Evolutionary conservation across 2,797 vertebrate species (phyloP).

Genomic region (Brachyrhaphis roseni): DNA sequence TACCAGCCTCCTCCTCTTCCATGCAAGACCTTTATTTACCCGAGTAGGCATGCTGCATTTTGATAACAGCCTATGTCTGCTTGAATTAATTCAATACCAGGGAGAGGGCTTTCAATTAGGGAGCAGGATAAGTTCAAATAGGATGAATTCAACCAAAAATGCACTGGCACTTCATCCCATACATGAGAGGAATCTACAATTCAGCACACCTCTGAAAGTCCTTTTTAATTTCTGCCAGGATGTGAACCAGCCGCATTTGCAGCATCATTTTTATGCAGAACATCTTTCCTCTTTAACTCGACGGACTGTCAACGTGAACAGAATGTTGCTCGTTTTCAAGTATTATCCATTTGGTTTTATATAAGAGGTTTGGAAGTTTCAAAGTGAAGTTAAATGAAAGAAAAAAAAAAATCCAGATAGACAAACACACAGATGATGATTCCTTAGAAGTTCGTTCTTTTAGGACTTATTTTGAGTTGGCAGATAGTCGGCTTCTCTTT

Average conservation of each 20-base stretch:
- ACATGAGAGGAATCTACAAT: conserved; percentile 42
- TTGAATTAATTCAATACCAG: conserved; percentile 79
- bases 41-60: conserved; percentile 83
- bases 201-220: conserved; percentile 4
- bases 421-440: neutral
- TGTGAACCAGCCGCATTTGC: conserved; percentile 6
- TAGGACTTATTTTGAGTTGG: neutral
- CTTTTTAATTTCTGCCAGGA: conserved; percentile 28
- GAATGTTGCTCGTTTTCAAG: conserved; percentile 44
- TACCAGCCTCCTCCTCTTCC: conserved; percentile 43
- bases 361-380: conserved; percentile 8
- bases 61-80: conserved; percentile 83
- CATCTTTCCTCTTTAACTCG: conserved; percentile 29
- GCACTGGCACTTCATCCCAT: conserved; percentile 10
- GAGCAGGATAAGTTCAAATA: conserved; percentile 44
- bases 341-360: conserved; percentile 13
- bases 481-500: neutral
- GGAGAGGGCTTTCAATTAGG: conserved; percentile 75
- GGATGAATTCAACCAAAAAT: conserved; percentile 56
- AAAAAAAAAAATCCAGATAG: neutral
- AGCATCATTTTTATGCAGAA: conserved; percentile 26
- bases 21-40: conserved; percentile 76
- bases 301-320: conserved; percentile 37
- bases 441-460: neutral
- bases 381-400: conserved; percentile 26